phyloP scores from a whole-genome alignment of 2,888 invertebrate genomes.

The Sinopyrophorus schimmeli region DNA sequence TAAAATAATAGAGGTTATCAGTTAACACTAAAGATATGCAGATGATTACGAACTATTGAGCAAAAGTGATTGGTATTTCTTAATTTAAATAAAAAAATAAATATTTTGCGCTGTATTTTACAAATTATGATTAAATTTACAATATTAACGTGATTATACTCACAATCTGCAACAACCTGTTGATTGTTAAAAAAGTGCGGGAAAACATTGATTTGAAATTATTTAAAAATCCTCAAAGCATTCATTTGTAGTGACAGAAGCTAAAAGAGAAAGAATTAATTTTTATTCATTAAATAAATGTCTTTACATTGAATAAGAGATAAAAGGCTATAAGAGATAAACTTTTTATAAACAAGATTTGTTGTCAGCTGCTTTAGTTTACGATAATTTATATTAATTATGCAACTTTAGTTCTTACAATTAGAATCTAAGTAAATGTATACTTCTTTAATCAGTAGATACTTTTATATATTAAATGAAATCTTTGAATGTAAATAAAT shows the following conservation, averaged over 20 bases:
- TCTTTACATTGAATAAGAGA: background rate
- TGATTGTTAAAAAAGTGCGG: constrained; percentile 5
- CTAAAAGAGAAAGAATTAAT: constrained; percentile 7
- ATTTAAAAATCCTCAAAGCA: background rate
- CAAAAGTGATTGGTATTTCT: constrained; percentile 1
- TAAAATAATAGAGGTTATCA: constrained; percentile 4
- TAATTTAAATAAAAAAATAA: no score
- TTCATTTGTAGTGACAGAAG: background rate
- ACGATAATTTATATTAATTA: no score
- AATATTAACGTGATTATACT: no score
- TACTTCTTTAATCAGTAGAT: no score
- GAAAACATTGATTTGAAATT: constrained; percentile 5
- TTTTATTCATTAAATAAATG: background rate
- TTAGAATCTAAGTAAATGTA: no score
- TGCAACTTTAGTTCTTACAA: no score
- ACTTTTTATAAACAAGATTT: no score
- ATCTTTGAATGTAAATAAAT: no score
- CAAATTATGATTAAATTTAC: no score
- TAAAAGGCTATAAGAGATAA: constrained; percentile 1
- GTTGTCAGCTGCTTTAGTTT: no score
- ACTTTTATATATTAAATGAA: no score
- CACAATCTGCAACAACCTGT: constrained; percentile 6
- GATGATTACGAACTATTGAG: background rate
- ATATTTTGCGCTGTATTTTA: no score
- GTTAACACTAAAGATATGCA: constrained; percentile 9